Evolutionary conservation across 2,113 vertebrate species (phyloP), one percentile per base, ranked within the genome.

Genomic region (Eublepharis macularius): DNA sequence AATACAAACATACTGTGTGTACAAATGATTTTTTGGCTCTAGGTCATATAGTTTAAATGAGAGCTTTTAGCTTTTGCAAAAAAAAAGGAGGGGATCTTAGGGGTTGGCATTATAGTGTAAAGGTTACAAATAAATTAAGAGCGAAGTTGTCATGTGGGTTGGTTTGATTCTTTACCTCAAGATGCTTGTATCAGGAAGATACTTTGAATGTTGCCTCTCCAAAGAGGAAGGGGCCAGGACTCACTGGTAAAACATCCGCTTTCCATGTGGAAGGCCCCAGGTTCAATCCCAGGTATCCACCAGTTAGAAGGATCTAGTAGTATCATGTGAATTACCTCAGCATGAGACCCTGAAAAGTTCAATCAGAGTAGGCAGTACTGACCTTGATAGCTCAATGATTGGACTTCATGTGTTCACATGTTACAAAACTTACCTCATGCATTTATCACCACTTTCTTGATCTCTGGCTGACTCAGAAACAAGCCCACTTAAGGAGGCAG

Each of bases 381-480:
- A 63, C 60, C 60, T 63, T 63, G 60, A 63, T 10, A 63, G 8
- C 60, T 7, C 60, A 63, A 63, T 63, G 60, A 2, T 29, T 63
- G 60, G 24, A 6, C 57, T 60, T 60, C 57, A 24, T 17, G 57
- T 60, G 57, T 63, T 63, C 60, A 29, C 29, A 47, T 81, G 86
- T 90, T 54, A 85, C 21, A 82, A 92, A 86, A 68, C 60, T 7
- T 75, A 87, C 43, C 76, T 85, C 68, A 49, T 49, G 45, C 76
- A 63, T 92, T 93, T 94, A 87, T 93, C 36, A 54, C 83, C 83
- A 65, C 73, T 72, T 54, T 83, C 47, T 73, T 39, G 16, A 88
- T 93, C 57, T 90, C 84, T 91, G 88, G 87, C 87, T 89, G 81
- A 83, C 81, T 90, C 54, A 91, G 84, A 80, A 87, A 78, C 78